Conservation (phyloP, 2,797 vertebrate genomes). For the Australoheros facetus region DNA sequence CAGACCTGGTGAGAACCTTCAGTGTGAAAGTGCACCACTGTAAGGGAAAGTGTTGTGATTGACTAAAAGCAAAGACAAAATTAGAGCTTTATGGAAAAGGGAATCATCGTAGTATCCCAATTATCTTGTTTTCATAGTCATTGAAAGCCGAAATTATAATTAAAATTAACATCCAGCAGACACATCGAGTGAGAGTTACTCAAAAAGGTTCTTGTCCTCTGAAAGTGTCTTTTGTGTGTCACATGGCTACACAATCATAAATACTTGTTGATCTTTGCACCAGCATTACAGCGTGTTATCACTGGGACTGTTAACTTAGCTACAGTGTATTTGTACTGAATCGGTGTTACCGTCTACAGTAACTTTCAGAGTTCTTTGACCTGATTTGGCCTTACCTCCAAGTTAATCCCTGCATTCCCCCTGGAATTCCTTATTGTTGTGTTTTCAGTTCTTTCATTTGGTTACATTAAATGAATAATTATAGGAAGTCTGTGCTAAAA, state of each 20-base stretch:
- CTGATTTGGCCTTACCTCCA: neutral
- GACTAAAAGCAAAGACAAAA: neutral
- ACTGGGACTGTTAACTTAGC: neutral
- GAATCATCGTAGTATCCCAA: neutral
- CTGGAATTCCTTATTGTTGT: too few species aligned
- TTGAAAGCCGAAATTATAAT: neutral
- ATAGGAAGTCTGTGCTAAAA: too few species aligned
- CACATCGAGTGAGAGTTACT: neutral
- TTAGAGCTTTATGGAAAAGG: neutral
- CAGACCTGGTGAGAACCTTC: neutral
- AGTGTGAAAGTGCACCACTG: neutral
- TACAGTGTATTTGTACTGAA: neutral
- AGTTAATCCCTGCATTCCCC: neutral
- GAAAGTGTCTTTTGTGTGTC: neutral
- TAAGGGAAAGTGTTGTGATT: neutral
- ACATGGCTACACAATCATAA: neutral
- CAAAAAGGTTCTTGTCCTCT: neutral
- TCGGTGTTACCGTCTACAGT: neutral
- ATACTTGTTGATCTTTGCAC: neutral
- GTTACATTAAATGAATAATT: too few species aligned
- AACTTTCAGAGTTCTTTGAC: neutral
- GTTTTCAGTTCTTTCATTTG: too few species aligned
- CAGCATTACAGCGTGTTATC: neutral
- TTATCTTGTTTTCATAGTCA: neutral
- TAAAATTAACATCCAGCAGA: neutral